phyloP scores from a whole-genome alignment of 2,888 invertebrate genomes.

The Brachynemurus nebulosus region DNA sequence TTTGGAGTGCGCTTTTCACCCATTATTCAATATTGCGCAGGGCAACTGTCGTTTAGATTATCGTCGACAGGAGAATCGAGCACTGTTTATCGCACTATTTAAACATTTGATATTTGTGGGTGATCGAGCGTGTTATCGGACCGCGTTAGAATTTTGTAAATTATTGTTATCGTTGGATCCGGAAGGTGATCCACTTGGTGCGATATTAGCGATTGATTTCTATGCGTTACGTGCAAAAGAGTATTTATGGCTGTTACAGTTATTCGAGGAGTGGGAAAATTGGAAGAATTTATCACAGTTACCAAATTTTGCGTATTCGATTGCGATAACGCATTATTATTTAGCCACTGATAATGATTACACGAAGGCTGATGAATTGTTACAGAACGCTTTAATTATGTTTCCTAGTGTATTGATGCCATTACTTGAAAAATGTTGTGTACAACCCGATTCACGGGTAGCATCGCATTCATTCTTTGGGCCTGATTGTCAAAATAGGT shows the following conservation, averaged over 20 bases:
- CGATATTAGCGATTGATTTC: conserved; percentile 64
- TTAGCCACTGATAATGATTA: conserved; percentile 32
- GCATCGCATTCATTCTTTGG: conserved; percentile 38
- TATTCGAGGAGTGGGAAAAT: conserved; percentile 42
- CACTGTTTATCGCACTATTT: conserved; percentile 67
- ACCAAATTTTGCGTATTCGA: conserved; percentile 78
- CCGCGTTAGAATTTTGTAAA: conserved; percentile 79
- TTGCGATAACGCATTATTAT: conserved; percentile 59
- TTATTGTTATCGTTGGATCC: conserved; percentile 65
- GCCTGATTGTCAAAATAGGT: conserved; percentile 30
- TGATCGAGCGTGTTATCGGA: conserved; percentile 67
- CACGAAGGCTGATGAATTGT: conserved; percentile 39
- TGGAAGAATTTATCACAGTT: conserved; percentile 59
- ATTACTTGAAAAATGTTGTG: conserved; percentile 60
- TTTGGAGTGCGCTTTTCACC: conserved; percentile 65
- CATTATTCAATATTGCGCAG: conserved; percentile 60
- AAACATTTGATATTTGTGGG: conserved; percentile 67
- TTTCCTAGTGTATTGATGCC: conserved; percentile 64
- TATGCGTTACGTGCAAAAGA: conserved; percentile 65
- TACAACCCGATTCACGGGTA: conserved; percentile 53
- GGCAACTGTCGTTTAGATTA: conserved; percentile 66
- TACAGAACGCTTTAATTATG: conserved; percentile 68
- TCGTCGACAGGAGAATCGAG: conserved; percentile 65
- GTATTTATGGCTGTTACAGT: conserved; percentile 53
- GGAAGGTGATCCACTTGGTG: conserved; percentile 60